These are phyloP conservation scores for Clarias fuscus DNA, from an alignment of 2,797 vertebrate genomes.

Conservation along the genomic window DNA sequence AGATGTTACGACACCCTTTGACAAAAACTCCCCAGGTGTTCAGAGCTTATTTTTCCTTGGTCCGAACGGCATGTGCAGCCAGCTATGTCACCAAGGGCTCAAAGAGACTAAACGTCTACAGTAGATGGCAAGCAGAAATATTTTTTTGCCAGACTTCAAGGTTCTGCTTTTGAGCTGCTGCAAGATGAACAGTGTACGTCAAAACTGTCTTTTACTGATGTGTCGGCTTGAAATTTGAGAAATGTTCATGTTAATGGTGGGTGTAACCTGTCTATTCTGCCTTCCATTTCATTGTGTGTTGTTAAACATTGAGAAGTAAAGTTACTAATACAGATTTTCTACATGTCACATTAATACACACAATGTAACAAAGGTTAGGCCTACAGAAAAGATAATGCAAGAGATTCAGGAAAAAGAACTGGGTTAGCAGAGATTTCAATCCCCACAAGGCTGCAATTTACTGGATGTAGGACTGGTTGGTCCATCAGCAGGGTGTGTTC, in stretches of 20 bases:
- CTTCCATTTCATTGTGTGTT: not conserved
- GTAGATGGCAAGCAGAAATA: not conserved
- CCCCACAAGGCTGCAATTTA: conserved; percentile 33
- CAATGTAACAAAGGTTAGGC: not conserved
- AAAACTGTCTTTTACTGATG: not conserved
- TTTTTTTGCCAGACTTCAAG: conserved; percentile 14
- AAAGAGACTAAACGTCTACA: conserved; percentile 26
- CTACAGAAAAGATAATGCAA: not conserved
- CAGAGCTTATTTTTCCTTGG: conserved; percentile 11
- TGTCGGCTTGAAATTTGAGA: not conserved
- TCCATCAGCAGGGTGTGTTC: conserved; percentile 59
- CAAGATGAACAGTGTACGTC: not conserved
- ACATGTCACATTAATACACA: not conserved
- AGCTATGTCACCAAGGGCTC: not conserved
- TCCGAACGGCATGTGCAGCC: conserved; percentile 31
- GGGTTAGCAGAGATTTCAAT: conserved; percentile 46
- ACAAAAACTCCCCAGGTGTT: conserved; percentile 33
- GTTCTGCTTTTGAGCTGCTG: conserved; percentile 12
- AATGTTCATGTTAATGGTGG: not conserved
- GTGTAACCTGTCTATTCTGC: not conserved
- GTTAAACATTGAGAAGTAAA: not conserved
- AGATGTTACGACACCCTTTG: not conserved
- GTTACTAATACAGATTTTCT: not conserved
- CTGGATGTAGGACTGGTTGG: conserved; percentile 41
- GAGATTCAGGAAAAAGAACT: not conserved